Conservation (phyloP, 2,888 invertebrate species). For the Dicroscelio sp. region DNA sequence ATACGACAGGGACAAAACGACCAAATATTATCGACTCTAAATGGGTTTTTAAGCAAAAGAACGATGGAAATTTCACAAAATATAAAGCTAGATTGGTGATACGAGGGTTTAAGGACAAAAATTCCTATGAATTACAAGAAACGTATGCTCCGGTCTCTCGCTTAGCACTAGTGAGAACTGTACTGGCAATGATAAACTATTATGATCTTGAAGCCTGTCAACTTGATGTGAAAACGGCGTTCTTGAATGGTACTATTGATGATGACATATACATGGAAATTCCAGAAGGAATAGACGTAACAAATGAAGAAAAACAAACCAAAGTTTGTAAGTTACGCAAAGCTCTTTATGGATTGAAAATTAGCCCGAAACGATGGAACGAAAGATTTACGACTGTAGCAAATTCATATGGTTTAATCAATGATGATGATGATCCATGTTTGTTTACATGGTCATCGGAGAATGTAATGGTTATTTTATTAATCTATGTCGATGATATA, state of each 20-base stretch:
- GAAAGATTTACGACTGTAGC: constrained; percentile 37
- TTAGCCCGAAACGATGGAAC: constrained; percentile 14
- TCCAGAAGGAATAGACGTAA: constrained; percentile 24
- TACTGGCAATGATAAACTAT: constrained; percentile 52
- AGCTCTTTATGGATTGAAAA: neutral
- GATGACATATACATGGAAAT: constrained; percentile 58
- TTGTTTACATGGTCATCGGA: constrained; percentile 81
- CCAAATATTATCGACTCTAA: too few species aligned
- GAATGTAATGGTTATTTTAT: too few species aligned
- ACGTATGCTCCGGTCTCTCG: constrained; percentile 62
- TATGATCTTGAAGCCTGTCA: constrained; percentile 24
- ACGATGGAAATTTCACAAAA: neutral
- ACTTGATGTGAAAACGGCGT: constrained; percentile 59
- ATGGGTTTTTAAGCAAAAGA: constrained; percentile 73
- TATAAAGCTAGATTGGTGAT: too few species aligned
- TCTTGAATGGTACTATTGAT: constrained; percentile 42
- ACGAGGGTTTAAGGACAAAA: too few species aligned
- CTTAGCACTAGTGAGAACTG: constrained; percentile 47
- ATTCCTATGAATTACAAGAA: constrained; percentile 52
- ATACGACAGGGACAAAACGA: neutral
- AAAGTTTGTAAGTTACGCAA: constrained; percentile 31
- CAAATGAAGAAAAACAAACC: neutral
- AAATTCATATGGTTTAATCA: constrained; percentile 68
- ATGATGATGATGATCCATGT: constrained; percentile 76
- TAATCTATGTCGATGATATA: too few species aligned